Evolutionary conservation across 1,140 invertebrate genomes (phyloP).

Genomic region (Drosophila pectinifera): DNA sequence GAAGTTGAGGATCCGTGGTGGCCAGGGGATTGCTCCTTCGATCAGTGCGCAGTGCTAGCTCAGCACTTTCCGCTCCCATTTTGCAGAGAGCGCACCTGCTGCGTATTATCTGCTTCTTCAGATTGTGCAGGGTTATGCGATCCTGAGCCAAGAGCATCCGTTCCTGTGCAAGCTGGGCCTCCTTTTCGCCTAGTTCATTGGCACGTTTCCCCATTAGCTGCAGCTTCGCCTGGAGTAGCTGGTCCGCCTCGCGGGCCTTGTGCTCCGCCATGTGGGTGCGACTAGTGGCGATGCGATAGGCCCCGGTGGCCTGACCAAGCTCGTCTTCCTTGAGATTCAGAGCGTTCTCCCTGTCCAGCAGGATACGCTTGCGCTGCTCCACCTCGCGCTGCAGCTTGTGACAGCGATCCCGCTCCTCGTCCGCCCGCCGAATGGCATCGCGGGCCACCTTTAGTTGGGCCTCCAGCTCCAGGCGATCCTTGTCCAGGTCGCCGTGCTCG

Average conservation of each 20-base stretch:
- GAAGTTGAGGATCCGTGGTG: background rate
- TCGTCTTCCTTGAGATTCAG: constrained; percentile 83
- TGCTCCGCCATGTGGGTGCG: constrained; percentile 75
- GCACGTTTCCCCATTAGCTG: constrained; percentile 65
- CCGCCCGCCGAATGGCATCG: constrained; percentile 85
- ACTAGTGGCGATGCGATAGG: constrained; percentile 69
- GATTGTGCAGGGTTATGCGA: constrained; percentile 69
- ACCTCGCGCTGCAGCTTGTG: constrained; percentile 84
- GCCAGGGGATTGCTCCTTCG: background rate
- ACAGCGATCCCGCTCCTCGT: constrained; percentile 85
- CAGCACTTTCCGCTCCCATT: constrained; percentile 67
- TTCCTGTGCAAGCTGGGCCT: constrained; percentile 77
- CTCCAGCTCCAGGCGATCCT: constrained; percentile 85
- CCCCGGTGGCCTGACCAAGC: constrained; percentile 59
- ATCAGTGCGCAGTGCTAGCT: constrained; percentile 36
- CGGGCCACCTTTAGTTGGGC: constrained; percentile 85
- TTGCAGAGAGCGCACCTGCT: constrained; percentile 76
- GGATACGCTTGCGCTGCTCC: constrained; percentile 83
- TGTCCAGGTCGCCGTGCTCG: constrained; percentile 68
- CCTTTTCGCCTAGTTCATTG: constrained; percentile 70
- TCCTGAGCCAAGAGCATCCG: constrained; percentile 74
- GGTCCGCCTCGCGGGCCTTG: constrained; percentile 77
- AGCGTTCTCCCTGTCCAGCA: constrained; percentile 83
- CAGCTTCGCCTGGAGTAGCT: constrained; percentile 71
- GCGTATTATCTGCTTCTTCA: constrained; percentile 63